phyloP scores from a whole-genome alignment of 2,113 vertebrate species.

The Dolichotis patagonum region DNA sequence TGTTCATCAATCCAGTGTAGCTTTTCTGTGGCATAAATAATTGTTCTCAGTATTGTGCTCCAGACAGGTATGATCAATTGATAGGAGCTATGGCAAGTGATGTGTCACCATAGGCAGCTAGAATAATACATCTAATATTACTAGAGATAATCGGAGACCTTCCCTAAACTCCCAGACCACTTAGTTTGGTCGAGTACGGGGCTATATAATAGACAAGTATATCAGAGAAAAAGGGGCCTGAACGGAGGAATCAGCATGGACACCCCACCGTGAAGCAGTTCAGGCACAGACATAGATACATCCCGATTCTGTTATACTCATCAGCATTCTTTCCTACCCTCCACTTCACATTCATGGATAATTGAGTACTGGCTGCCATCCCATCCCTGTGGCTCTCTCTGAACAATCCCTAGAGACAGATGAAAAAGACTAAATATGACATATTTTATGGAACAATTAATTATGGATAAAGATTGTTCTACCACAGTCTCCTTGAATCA shows the following conservation, averaged over 20 bases:
- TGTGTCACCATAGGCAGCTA: not conserved
- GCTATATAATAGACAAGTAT: not conserved
- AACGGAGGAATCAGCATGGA: not conserved
- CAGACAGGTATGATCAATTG: not conserved
- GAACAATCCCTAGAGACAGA: constrained; percentile 48
- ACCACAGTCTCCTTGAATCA: constrained; percentile 38
- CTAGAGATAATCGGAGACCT: not conserved
- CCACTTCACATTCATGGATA: constrained; percentile 26
- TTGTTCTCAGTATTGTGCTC: not conserved
- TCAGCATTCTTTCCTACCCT: not conserved
- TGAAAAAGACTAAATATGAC: constrained; percentile 47
- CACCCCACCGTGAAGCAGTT: not conserved
- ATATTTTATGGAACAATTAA: constrained; percentile 59
- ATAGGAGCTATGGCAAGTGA: not conserved
- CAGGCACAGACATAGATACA: not conserved
- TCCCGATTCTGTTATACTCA: not conserved
- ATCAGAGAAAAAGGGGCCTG: not conserved
- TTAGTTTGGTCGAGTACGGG: not conserved
- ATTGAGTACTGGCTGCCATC: constrained; percentile 23
- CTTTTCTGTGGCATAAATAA: not conserved
- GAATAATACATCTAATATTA: not conserved
- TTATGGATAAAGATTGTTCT: constrained; percentile 68
- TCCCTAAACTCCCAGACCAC: not conserved
- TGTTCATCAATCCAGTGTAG: not conserved
- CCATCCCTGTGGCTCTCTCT: constrained; percentile 40